These are phyloP conservation scores for Camarhynchus parvulus DNA, from an alignment of 2,113 vertebrate genomes.

Conservation along the genomic window DNA sequence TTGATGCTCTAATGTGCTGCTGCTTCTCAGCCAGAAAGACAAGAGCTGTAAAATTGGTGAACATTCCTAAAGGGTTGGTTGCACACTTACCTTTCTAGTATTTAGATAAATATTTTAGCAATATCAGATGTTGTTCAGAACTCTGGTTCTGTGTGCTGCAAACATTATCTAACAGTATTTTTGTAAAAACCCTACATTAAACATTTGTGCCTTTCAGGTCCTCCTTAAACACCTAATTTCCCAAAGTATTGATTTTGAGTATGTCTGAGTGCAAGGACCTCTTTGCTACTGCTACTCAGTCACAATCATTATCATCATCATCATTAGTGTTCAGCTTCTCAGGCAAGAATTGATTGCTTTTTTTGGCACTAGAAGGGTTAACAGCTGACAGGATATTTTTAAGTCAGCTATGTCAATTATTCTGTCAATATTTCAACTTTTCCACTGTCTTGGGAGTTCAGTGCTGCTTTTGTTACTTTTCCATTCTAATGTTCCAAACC, in stretches of 20 bases:
- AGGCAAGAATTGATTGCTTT: not conserved
- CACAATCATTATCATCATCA: not conserved
- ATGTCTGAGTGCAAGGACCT: not conserved
- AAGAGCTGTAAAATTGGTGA: not conserved
- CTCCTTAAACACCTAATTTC: not conserved
- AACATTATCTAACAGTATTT: constrained; percentile 59
- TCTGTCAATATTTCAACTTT: not conserved
- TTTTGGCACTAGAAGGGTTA: not conserved
- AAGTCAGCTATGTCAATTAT: not conserved
- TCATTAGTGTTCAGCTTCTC: not conserved
- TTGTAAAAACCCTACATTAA: constrained; percentile 48
- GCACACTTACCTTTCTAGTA: constrained; percentile 58
- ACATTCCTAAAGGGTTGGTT: not conserved
- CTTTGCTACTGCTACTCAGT: not conserved
- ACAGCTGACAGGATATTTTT: not conserved
- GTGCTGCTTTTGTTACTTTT: not conserved
- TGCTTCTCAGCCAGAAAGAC: not conserved
- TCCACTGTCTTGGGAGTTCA: not conserved
- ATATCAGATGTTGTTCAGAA: constrained; percentile 52
- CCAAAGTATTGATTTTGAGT: not conserved
- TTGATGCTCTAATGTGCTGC: not conserved
- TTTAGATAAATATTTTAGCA: constrained; percentile 63
- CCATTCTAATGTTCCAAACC: constrained; percentile 14
- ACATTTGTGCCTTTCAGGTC: not conserved
- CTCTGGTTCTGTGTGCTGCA: not conserved